Conservation (phyloP, 2,797 vertebrate genomes). For the Adrianichthys oophorus region DNA sequence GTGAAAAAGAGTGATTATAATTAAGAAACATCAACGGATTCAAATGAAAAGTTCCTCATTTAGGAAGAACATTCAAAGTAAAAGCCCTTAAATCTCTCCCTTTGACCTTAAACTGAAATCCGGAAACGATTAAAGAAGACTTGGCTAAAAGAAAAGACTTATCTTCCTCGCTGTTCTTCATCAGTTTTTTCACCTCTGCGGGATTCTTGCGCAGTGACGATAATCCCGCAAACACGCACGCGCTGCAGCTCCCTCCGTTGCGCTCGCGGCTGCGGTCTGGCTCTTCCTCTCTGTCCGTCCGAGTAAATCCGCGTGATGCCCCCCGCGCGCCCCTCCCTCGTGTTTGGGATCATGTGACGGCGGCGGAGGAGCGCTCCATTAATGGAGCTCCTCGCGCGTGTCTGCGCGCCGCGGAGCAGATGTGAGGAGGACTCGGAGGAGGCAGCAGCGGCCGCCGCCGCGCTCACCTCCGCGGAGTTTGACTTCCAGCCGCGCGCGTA, state of each 20-base stretch:
- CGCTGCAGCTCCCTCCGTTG: constrained; percentile 77
- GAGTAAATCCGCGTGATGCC: constrained; percentile 49
- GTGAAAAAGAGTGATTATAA: too few species aligned
- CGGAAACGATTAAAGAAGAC: too few species aligned
- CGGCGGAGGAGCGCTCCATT: constrained; percentile 93
- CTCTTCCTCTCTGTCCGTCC: constrained; percentile 84
- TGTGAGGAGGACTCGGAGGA: constrained; percentile 80
- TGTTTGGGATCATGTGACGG: constrained; percentile 93
- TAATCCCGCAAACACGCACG: neutral
- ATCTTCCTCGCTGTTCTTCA: too few species aligned
- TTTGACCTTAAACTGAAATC: too few species aligned
- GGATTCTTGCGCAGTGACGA: too few species aligned
- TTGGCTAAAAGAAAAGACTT: too few species aligned
- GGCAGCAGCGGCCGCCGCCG: constrained; percentile 62
- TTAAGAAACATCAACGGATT: too few species aligned
- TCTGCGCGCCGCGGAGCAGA: constrained; percentile 84
- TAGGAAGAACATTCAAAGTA: too few species aligned
- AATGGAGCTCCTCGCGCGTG: constrained; percentile 92
- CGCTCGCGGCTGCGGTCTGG: constrained; percentile 85
- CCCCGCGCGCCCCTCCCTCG: constrained; percentile 58
- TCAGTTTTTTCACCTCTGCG: too few species aligned
- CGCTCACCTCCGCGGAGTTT: constrained; percentile 23
- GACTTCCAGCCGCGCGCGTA: neutral
- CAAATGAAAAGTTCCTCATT: too few species aligned
- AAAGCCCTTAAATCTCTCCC: too few species aligned